Base-by-base conservation (phyloP, 1,140 invertebrate genomes). In the Chlorops oryzae region DNA sequence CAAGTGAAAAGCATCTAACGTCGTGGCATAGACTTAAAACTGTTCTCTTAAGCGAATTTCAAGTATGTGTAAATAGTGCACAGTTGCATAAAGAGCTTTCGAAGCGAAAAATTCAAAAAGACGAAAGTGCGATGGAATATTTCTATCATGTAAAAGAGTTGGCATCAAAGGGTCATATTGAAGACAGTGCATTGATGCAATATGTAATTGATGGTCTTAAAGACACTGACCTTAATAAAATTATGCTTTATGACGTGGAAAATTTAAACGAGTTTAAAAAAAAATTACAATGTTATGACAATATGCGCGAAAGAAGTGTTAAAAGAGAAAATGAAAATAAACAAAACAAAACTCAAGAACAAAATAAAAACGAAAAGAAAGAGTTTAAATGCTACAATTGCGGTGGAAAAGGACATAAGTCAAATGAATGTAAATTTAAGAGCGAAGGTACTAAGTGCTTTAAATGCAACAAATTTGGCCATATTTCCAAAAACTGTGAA, bases 91-190 rank as follows among this genome's bases (percentile, higher is more conserved):
- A 40, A 46, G 12, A 46, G 25, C 20, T 40, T 15, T 22, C 6
- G 2, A 35, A 38, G 34, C 17, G 50, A 22, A 51, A 46, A 27
- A 51, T 46, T 12, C 32, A 32, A 24, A 46, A 20, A 37, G 42
- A 46, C 20, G 50, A 51, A 25, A 46, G 12, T 20, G 24, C 40
- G 32, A 42, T 40, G 38, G 49, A 51, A 39, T 51, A 51, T 44
- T 44, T 45, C 45, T 51, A 35, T 18, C n/a, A 42, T 5, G 47
- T 46, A 46, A 52, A 37, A 17, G 39, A 42, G 9, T 13, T 47
- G 9, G 40, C 39, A 17, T 42, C 39, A 17, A 20, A 32, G 17
- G 40, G 48, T 12, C 9, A 34, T 22, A 22, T 50, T 10, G 40
- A 50, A 24, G 28, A 43, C 2, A 24, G 17, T 10, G 48, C 48